Evolutionary conservation across 2,113 vertebrate genomes (phyloP).

Genomic region (Tetraodon nigroviridis): DNA sequence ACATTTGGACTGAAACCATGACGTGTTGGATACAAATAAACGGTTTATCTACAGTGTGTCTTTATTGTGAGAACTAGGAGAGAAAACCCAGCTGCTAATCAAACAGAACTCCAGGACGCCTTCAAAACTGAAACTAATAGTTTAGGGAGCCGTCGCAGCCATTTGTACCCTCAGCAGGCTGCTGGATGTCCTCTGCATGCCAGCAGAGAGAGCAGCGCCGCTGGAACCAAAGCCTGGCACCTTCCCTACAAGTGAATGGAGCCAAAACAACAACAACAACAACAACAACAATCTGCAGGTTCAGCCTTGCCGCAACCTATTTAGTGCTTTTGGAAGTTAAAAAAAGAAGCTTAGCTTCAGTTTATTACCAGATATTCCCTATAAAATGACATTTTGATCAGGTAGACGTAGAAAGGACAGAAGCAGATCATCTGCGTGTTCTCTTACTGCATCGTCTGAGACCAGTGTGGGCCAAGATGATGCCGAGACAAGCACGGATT

Average conservation of each 20-base stretch:
- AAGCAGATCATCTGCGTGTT: not conserved
- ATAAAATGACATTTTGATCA: too few relatives aligned
- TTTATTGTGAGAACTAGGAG: constrained; percentile 1
- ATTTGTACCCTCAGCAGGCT: constrained; percentile 46
- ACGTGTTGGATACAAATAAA: not conserved
- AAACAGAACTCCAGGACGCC: constrained; percentile 34
- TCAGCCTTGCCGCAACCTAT: not conserved
- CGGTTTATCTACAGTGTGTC: not conserved
- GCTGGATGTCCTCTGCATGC: constrained; percentile 26
- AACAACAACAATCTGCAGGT: not conserved
- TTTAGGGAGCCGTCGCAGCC: constrained; percentile 12
- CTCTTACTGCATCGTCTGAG: not conserved
- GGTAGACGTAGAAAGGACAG: not conserved
- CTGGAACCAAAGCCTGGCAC: not conserved
- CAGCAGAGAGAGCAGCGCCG: constrained; percentile 28
- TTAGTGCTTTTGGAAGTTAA: too few relatives aligned
- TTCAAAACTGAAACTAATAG: constrained; percentile 33
- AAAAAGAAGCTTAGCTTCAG: too few relatives aligned
- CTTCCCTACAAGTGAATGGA: not conserved
- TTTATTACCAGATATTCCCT: too few relatives aligned
- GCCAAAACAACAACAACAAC: not conserved
- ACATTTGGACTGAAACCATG: constrained; percentile 1
- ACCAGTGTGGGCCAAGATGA: not conserved
- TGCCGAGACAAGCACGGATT: not conserved
- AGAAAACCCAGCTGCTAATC: constrained; percentile 1